Evolutionary conservation across 2,797 vertebrate species (phyloP).

Genomic region (Crocodylus rhombifer): DNA sequence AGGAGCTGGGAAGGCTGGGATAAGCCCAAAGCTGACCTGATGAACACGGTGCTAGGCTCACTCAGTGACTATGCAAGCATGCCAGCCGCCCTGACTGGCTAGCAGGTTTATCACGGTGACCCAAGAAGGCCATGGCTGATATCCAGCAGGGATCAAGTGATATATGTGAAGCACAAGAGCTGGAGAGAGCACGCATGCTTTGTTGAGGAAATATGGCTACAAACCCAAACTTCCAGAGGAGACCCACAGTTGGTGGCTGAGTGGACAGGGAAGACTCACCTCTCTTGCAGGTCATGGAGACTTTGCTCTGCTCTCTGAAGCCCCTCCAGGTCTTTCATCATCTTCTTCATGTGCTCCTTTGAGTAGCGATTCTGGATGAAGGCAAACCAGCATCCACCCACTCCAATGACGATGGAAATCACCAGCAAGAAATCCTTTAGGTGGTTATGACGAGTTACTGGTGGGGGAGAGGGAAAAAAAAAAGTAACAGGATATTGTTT

Average conservation of each 20-base stretch:
- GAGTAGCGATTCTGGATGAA: constrained; percentile 99
- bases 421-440: constrained; percentile 99
- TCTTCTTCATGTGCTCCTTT: constrained; percentile 99
- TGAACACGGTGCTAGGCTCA: too few species aligned
- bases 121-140: background rate
- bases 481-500: background rate
- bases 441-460: constrained; percentile 97
- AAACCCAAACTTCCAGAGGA: fast-evolving
- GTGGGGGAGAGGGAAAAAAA: background rate
- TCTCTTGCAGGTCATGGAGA: constrained; percentile 96
- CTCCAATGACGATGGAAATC: constrained; percentile 98
- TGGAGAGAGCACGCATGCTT: fast-evolving
- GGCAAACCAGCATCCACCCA: constrained; percentile 99
- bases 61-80: fast-evolving
- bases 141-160: background rate
- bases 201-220: fast-evolving
- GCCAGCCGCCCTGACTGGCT: fast-evolving
- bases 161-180: background rate
- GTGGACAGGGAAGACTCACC: constrained; percentile 78
- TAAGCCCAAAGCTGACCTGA: fast-evolving
- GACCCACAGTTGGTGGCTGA: background rate
- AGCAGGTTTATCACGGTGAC: background rate
- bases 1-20: background rate
- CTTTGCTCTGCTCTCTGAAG: constrained; percentile 96
- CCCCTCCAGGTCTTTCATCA: constrained; percentile 98